These are phyloP conservation scores for Fregata magnificens DNA, from an alignment of 2,113 vertebrate species.

Conservation along the genomic window DNA sequence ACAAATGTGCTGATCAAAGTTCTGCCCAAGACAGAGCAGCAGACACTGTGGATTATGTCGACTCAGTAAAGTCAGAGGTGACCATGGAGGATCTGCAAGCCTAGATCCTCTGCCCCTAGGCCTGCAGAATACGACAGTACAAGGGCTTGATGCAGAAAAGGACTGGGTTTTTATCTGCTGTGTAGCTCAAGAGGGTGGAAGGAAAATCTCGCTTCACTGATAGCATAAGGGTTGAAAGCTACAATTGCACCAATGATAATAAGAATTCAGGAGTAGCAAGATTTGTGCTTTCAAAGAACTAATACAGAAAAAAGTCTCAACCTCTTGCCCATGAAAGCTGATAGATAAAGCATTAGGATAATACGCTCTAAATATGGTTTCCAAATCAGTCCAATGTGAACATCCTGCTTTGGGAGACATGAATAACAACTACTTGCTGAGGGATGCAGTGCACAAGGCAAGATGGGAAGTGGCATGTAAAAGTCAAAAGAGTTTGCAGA, in stretches of 20 bases:
- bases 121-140: not conserved
- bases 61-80: not conserved
- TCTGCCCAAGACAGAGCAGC: not conserved
- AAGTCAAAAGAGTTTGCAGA: not conserved
- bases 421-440: not conserved
- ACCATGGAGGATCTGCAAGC: not conserved
- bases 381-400: not conserved
- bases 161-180: constrained; percentile 7
- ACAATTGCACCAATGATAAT: not conserved
- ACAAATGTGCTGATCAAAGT: constrained; percentile 17
- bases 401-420: not conserved
- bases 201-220: not conserved
- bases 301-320: not conserved
- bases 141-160: not conserved
- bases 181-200: not conserved
- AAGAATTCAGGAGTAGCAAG: not conserved
- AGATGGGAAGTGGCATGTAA: not conserved
- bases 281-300: not conserved
- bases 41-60: not conserved
- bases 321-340: not conserved
- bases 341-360: not conserved
- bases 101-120: not conserved
- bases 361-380: not conserved
- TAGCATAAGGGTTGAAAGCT: not conserved
- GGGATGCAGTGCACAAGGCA: not conserved